Conservation (phyloP, 2,888 invertebrate species). For the Galerucella nymphaeae region DNA sequence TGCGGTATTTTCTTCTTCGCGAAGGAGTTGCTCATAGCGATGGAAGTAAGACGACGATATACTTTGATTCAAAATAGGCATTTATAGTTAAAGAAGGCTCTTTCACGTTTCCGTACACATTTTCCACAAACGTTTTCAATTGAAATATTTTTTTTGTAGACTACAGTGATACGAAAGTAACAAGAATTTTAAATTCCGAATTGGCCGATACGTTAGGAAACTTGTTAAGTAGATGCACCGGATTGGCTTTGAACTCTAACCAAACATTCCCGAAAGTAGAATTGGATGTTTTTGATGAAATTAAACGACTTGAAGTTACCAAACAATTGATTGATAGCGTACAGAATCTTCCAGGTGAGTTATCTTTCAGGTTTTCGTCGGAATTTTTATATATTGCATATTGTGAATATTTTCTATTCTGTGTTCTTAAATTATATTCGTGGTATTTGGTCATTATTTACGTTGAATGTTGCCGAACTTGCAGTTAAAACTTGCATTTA, state of each 20-base stretch:
- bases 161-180: slow-evolving; percentile 81
- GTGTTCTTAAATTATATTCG: too few species aligned
- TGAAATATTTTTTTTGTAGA: slow-evolving; percentile 69
- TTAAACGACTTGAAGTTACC: slow-evolving; percentile 66
- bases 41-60: slow-evolving; percentile 78
- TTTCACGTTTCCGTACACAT: too few species aligned
- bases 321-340: slow-evolving; percentile 70
- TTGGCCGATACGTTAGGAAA: slow-evolving; percentile 94
- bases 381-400: too few species aligned
- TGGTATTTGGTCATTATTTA: too few species aligned
- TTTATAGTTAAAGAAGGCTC: too few species aligned
- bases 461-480: too few species aligned
- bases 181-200: slow-evolving; percentile 85
- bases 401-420: too few species aligned
- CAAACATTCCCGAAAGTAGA: slow-evolving; percentile 75
- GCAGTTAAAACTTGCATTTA: too few species aligned
- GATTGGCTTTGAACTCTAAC: slow-evolving; percentile 81
- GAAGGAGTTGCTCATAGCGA: slow-evolving; percentile 92
- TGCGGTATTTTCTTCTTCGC: slow-evolving; percentile 90
- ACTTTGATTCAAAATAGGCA: too few species aligned
- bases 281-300: slow-evolving; percentile 64
- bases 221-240: slow-evolving; percentile 84
- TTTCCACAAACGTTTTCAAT: neutral
- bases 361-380: neutral
- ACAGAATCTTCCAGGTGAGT: slow-evolving; percentile 69